Base-by-base conservation (phyloP, 2,888 invertebrate genomes). In the Gibbula magus region DNA sequence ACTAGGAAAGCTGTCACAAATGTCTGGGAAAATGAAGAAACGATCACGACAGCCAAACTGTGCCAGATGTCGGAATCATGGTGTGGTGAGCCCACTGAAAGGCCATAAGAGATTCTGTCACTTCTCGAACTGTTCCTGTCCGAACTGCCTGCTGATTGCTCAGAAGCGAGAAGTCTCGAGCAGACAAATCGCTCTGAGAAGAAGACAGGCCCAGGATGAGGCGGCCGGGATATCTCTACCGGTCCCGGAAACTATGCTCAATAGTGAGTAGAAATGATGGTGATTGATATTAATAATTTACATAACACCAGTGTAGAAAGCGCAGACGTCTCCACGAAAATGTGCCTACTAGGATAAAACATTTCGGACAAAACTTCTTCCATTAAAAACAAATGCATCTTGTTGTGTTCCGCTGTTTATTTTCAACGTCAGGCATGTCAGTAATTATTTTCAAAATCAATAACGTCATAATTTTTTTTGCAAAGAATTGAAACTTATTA, bases 31-130 rank as follows among this genome's bases (percentile, higher is more conserved):
- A 61, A 25, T 61, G 4, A 29, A 8, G 10, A 61, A 13, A 29
- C 25, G 29, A 61, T 25, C 25, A 16, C 25, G 61, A 16, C 54
- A 29, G n/a, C 78, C 78, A 25, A 73, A 78, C 29, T 74, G 78
- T 45, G 78, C 78, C 2, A 35, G 78, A 20, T 78, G 78, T 39
- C 56, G 78, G 10, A 78, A 78, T 51, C 78, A 78, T 16, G 78
- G 78, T 18, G 56, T 73, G 39, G 73, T 73, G 45, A 73, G 73
- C 22, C 39, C 52, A 8, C 16, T 78, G 61, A 53, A 53, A 29
- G 78, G 78, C 0, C 78, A 78, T 61, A 78, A 78, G 20, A 56
- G 73, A 39, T 39, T 35, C 35, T 73, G 73, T n/a, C 61, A 61
- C 29, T 61, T 61, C 7, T 16, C 61, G 16, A 61, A 61, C 61